Conservation (phyloP, 2,888 invertebrate species). For the Calameuta filiformis region DNA sequence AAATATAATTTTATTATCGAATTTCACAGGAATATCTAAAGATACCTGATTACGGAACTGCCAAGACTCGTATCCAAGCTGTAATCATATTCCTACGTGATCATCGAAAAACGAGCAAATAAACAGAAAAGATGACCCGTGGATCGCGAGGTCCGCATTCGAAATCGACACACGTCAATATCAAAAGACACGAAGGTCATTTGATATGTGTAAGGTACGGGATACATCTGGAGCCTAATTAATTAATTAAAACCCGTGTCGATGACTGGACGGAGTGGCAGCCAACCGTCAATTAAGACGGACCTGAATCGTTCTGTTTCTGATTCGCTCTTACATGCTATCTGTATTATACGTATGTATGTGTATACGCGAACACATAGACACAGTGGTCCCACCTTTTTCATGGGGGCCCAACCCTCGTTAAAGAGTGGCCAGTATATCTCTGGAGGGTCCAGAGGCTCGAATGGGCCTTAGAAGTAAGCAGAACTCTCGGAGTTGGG, state of each 20-base stretch:
- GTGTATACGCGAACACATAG: neutral
- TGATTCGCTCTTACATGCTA: neutral
- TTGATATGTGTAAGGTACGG: neutral
- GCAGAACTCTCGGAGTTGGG: slow-evolving; percentile 13
- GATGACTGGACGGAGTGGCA: neutral
- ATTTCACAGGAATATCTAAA: neutral
- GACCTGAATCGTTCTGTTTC: neutral
- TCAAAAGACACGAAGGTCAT: neutral
- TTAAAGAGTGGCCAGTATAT: neutral
- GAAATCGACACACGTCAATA: neutral
- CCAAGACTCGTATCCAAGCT: neutral
- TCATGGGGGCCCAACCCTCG: neutral
- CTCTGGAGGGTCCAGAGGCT: neutral
- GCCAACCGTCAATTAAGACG: neutral
- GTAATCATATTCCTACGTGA: neutral
- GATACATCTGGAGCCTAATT: neutral
- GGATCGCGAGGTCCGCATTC: neutral
- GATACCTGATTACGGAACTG: neutral
- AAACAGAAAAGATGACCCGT: neutral
- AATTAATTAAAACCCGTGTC: neutral
- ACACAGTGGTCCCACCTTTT: neutral
- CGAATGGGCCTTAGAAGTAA: neutral
- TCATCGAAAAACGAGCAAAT: neutral
- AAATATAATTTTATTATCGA: neutral
- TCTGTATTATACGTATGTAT: neutral